A percentile compares a stretch with the other conserved stretches of the same genome.
phyloP scores from a whole-genome alignment of 2,797 vertebrate species.

The Danio aesculapii region DNA sequence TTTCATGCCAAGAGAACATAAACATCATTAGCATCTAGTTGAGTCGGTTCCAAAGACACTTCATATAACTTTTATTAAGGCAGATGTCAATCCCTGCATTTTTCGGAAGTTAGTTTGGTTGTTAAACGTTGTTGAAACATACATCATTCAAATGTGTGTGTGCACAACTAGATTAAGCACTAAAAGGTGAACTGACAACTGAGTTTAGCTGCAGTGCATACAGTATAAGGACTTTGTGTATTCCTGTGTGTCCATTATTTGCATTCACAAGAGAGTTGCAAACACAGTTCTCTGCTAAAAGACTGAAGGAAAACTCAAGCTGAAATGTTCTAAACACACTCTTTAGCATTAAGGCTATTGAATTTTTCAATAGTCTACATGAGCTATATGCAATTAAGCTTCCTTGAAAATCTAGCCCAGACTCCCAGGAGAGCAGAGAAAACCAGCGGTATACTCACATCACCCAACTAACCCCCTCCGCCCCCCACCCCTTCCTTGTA shows the following conservation, averaged over 20 bases:
- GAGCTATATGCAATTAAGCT: slow-evolving; percentile 59
- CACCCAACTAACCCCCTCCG: slow-evolving; percentile 26
- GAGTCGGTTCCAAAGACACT: too few relatives aligned
- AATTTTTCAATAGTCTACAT: slow-evolving; percentile 55
- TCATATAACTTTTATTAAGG: too few relatives aligned
- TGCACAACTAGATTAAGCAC: neutral
- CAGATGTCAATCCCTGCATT: too few relatives aligned
- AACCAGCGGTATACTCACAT: slow-evolving; percentile 43
- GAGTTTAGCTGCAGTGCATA: neutral
- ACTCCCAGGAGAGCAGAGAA: slow-evolving; percentile 43
- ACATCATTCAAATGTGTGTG: neutral
- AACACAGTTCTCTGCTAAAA: slow-evolving; percentile 16
- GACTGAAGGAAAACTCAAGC: slow-evolving; percentile 29
- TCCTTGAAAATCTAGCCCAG: slow-evolving; percentile 53
- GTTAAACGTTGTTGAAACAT: neutral
- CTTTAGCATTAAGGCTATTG: slow-evolving; percentile 44
- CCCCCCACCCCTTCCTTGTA: slow-evolving; percentile 15
- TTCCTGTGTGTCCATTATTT: slow-evolving; percentile 16
- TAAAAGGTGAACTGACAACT: neutral
- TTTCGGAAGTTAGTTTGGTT: too few relatives aligned
- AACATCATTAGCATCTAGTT: too few relatives aligned
- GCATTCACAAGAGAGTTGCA: slow-evolving; percentile 30
- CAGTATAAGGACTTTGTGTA: neutral
- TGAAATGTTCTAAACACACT: slow-evolving; percentile 49
- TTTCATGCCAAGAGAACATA: too few relatives aligned